Evolutionary conservation across 2,888 invertebrate species (phyloP), one percentile per base, ranked within the genome.

Genomic region (Zygogramma bicolorata): DNA sequence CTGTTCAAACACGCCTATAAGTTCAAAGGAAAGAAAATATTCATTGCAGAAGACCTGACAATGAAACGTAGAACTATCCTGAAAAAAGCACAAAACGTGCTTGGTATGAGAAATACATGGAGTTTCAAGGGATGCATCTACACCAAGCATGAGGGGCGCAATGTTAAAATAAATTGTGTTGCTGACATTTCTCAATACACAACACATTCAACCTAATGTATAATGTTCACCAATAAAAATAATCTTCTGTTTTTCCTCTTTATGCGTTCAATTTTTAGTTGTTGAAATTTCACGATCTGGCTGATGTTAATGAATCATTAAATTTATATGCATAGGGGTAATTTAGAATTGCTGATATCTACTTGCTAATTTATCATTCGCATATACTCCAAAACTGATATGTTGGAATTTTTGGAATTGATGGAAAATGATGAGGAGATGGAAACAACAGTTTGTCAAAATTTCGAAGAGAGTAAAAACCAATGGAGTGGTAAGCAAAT

Each of bases 21-120:
- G 18, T 53, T 53, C 53, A 53, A n/a, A 18, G 53, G 53, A 31
- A 61, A 61, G 38, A 31, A 61, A 15, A 61, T 61, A 61, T 34
- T 13, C 38, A 31, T 61, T 61, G 31, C 61, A 13, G 61, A 61
- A 6, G 61, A 61, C 15, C 7, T 61, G 7, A 61, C 38, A 18
- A 34, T 15, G 15, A n/a, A 31, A 3, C n/a, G 34, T 13, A 61
- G 31, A 34, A n/a, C 31, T 15, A 13, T 61, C 20, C 20, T 61
- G 38, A 61, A 61, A 61, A 31, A 5, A 6, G 34, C 61, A n/a
- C 31, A 34, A 61, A 38, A 13, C 8, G 34, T 38, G 29, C 38
- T 31, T 34, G 34, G 61, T 3, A n/a, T 20, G 15, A 61, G 20
- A 31, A 34, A 31, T 61, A 34, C 13, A 38, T 61, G 34, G 34